Percentiles rank a stretch among this genome's conserved stretches.
Evolutionary conservation across 2,888 invertebrate species (phyloP).

Genomic region (Neoascia interrupta): DNA sequence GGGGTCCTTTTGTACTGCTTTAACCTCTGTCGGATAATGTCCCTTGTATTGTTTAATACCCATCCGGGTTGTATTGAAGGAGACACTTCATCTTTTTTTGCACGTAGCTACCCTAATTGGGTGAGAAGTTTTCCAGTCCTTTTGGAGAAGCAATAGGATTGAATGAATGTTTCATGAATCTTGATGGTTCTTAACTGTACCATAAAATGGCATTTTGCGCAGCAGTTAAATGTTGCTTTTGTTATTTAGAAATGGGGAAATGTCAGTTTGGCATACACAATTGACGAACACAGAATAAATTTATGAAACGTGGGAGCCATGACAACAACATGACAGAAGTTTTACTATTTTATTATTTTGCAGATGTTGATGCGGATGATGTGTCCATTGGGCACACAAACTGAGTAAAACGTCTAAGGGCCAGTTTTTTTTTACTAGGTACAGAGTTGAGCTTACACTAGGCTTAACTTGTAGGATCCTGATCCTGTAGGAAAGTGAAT

Average conservation of each 20-base stretch:
- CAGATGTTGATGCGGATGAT: too few relatives aligned
- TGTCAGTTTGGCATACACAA: too few relatives aligned
- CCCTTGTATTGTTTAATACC: neutral
- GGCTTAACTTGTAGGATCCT: too few relatives aligned
- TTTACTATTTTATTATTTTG: too few relatives aligned
- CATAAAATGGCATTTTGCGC: constrained; percentile 53
- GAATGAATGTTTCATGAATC: neutral
- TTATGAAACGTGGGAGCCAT: too few relatives aligned
- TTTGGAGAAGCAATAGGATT: neutral
- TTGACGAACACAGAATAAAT: too few relatives aligned
- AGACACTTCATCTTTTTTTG: neutral
- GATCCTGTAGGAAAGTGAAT: too few relatives aligned
- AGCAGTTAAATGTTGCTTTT: constrained; percentile 30
- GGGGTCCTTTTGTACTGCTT: constrained; percentile 15
- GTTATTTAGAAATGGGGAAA: neutral
- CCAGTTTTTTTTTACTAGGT: too few relatives aligned
- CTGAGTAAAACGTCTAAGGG: too few relatives aligned
- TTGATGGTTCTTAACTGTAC: constrained; percentile 7
- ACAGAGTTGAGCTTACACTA: too few relatives aligned
- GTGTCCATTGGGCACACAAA: too few relatives aligned
- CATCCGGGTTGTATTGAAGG: constrained; percentile 20
- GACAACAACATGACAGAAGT: too few relatives aligned
- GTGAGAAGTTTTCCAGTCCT: constrained; percentile 3
- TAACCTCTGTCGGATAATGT: neutral
- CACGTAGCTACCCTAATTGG: constrained; percentile 50